Percentiles rank a stretch among this genome's conserved stretches.
Conservation (phyloP, 2,888 invertebrate genomes). For the Mesoligia furuncula region DNA sequence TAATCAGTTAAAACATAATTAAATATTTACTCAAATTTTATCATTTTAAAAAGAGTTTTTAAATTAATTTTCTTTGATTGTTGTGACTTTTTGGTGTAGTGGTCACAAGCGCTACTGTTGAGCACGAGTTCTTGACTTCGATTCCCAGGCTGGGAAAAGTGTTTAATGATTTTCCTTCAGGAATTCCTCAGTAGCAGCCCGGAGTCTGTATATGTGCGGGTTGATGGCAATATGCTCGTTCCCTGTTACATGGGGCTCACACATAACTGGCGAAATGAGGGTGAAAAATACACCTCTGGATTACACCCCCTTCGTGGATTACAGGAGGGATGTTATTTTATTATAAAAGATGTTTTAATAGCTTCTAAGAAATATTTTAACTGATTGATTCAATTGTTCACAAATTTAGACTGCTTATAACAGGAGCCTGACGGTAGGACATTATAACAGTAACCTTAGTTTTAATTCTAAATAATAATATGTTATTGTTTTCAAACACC, state of each 20-base stretch:
- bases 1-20: not conserved
- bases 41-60: not conserved
- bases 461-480: constrained; percentile 11
- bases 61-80: not conserved
- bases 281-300: not conserved
- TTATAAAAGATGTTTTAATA: not conserved
- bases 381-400: constrained; percentile 32
- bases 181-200: not conserved
- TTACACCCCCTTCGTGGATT: no score
- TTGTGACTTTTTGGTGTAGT: not conserved
- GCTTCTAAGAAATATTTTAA: not conserved
- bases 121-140: no score
- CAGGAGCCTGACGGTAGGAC: not conserved
- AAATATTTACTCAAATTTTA: not conserved
- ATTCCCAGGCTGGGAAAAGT: not conserved
- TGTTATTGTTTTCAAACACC: constrained; percentile 29
- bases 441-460: not conserved
- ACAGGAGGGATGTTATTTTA: not conserved
- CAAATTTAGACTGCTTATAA: not conserved
- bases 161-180: not conserved
- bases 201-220: not conserved
- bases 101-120: not conserved
- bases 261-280: not conserved
- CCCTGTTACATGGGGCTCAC: not conserved
- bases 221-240: no score